These are phyloP conservation scores for Pachycephus smyrnensis DNA, from an alignment of 2,888 invertebrate species.

Conservation along the genomic window DNA sequence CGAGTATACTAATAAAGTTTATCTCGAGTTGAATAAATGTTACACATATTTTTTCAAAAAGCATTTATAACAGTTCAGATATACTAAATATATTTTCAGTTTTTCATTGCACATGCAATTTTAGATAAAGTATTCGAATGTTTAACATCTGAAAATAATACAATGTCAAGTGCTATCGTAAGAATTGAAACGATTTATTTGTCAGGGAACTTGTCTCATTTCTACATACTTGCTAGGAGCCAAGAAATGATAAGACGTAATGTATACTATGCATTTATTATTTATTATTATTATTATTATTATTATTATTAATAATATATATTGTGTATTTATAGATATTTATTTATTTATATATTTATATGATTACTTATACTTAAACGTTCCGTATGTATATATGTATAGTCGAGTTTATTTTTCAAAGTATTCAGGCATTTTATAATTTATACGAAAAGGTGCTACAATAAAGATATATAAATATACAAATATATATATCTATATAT, in stretches of 20 bases:
- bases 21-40: too few relatives aligned
- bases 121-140: background rate
- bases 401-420: slow-evolving; percentile 37
- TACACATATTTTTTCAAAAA: too few relatives aligned
- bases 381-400: slow-evolving; percentile 48
- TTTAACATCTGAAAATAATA: background rate
- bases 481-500: slow-evolving; percentile 23
- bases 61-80: background rate
- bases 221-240: background rate
- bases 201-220: background rate
- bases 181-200: too few relatives aligned
- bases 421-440: slow-evolving; percentile 50
- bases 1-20: too few relatives aligned
- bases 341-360: slow-evolving; percentile 44
- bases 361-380: slow-evolving; percentile 53
- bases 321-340: slow-evolving; percentile 43
- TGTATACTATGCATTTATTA: slow-evolving; percentile 55
- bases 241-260: background rate
- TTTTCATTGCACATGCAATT: background rate
- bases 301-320: slow-evolving; percentile 45
- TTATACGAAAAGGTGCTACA: slow-evolving; percentile 53
- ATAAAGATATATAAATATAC: slow-evolving; percentile 7
- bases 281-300: slow-evolving; percentile 57
- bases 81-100: background rate
- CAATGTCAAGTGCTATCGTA: background rate